A percentile compares a stretch with the other conserved stretches of the same genome.
Evolutionary conservation across 2,888 invertebrate genomes (phyloP).

Genomic region (Lypha dubia): DNA sequence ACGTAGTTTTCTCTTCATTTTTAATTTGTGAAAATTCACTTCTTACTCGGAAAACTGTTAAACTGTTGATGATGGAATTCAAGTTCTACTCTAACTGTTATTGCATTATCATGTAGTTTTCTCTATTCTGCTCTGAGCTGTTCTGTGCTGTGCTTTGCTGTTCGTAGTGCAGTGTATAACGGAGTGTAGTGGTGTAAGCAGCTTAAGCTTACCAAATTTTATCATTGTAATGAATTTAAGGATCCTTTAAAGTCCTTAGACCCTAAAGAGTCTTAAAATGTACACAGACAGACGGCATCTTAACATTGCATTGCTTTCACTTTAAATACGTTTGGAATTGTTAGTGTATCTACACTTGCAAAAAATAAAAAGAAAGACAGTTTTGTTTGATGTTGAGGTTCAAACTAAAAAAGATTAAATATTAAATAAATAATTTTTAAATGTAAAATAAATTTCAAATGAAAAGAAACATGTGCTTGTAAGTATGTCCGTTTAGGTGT

Average conservation of each 20-base stretch:
- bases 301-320: conserved; percentile 18
- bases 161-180: not conserved
- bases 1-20: conserved; percentile 57
- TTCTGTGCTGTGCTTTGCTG: not conserved
- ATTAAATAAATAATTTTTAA: not conserved
- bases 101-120: conserved; percentile 11
- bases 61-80: conserved; percentile 62
- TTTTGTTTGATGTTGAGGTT: too few relatives aligned
- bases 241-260: conserved; percentile 47
- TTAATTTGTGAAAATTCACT: conserved; percentile 63
- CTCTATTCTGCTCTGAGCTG: not conserved
- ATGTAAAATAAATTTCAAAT: not conserved
- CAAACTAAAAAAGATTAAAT: not conserved
- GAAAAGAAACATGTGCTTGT: not conserved
- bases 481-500: too few relatives aligned
- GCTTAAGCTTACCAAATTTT: conserved; percentile 55
- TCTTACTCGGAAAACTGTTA: conserved; percentile 53
- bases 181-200: conserved; percentile 20
- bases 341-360: not conserved
- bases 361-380: not conserved
- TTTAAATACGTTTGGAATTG: not conserved
- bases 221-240: conserved; percentile 57
- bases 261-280: conserved; percentile 52
- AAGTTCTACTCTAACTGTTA: conserved; percentile 35
- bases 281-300: conserved; percentile 18